phyloP scores from a whole-genome alignment of 2,888 invertebrate genomes.

The Criorhina ranunculi region DNA sequence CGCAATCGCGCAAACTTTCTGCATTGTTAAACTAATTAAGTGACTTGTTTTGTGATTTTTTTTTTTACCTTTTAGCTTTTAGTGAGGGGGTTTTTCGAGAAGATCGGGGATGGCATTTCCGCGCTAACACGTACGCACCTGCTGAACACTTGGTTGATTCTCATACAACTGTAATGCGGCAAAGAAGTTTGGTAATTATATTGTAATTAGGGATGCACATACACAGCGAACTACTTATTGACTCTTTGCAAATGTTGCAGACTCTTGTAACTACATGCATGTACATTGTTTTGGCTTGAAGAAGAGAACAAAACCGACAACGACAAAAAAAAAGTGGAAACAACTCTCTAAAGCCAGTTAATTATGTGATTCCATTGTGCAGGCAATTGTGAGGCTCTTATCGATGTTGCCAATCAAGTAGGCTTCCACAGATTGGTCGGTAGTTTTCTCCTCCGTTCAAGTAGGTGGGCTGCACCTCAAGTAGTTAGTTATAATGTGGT shows the following conservation, averaged over 20 bases:
- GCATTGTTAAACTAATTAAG: constrained; percentile 83
- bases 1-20: constrained; percentile 67
- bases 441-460: constrained; percentile 60
- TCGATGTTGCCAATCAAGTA: constrained; percentile 74
- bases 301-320: constrained; percentile 30
- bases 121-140: constrained; percentile 64
- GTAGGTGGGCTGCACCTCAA: constrained; percentile 74
- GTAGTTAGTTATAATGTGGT: constrained; percentile 75
- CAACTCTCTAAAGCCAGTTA: constrained; percentile 71
- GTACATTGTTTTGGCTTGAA: constrained; percentile 43
- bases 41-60: constrained; percentile 72
- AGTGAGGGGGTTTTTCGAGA: constrained; percentile 33
- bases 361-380: constrained; percentile 74
- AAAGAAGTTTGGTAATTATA: constrained; percentile 84
- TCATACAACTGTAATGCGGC: constrained; percentile 36
- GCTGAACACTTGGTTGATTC: constrained; percentile 48
- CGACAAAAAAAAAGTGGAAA: constrained; percentile 47
- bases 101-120: constrained; percentile 50
- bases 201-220: constrained; percentile 84
- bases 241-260: constrained; percentile 64
- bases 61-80: constrained; percentile 38
- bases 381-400: constrained; percentile 68
- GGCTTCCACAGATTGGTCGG: constrained; percentile 62
- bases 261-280: too few relatives aligned
- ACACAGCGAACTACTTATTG: constrained; percentile 50